Evolutionary conservation across 1,140 invertebrate genomes (phyloP), one percentile per base, ranked within the genome.

Genomic region (Aphelinus certus): DNA sequence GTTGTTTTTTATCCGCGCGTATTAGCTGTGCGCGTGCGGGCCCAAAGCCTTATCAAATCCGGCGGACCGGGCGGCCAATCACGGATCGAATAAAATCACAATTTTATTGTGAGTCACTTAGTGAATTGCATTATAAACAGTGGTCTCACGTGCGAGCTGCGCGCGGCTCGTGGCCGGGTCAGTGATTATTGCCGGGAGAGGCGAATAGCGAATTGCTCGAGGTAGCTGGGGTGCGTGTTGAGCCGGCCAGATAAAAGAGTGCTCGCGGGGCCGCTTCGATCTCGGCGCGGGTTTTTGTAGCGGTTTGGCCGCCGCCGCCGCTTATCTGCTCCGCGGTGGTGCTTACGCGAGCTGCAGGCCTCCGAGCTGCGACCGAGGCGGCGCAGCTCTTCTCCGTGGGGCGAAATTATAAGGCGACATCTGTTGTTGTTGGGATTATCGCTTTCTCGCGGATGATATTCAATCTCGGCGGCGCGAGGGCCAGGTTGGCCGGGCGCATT

Each of bases 351-450:
- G 5, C 53, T 55, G 10, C 10, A 26, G 26, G 26, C 26, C 26
- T 26, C 26, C 26, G 26, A 26, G 26, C 26, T 26, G 26, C 26
- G 26, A 26, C 26, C 26, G 26, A 26, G 26, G 26, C 26, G 26
- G 26, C 26, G 53, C 53, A 10, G 53, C 5, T 55, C 53, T 7
- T 26, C 26, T 10, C 53, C 5, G 5, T 0, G 26, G 26, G 2
- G 55, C 45, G 47, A 75, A 75, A 75, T 75, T 75, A 58, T 53
- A 70, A 70, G 67, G 58, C 67, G 73, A 75, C 73, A 75, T 75
- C 73, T 65, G 55, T 71, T 75, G 73, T 63, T 74, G 47, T 65
- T 75, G 47, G 65, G 70, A 75, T 75, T 70, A 75, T 75, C 67
- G 48, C 48, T 75, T 56, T 75, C 48, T 45, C 55, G 56, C 62